Conservation (phyloP, 2,888 invertebrate species). For the Lathronympha strigana region DNA sequence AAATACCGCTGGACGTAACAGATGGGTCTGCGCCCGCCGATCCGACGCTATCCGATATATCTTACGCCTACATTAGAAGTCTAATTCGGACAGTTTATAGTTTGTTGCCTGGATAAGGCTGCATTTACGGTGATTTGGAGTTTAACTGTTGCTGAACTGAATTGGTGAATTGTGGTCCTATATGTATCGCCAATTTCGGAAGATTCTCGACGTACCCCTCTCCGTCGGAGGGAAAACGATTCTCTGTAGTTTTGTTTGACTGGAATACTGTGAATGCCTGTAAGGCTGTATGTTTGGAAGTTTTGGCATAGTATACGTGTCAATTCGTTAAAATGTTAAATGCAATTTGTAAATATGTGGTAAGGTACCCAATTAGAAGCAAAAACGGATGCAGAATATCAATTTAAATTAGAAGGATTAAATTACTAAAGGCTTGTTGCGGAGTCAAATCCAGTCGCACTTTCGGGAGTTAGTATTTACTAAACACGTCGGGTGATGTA, state of each 20-base stretch:
- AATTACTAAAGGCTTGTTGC: conserved; percentile 27
- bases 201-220: no score
- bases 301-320: neutral
- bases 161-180: neutral
- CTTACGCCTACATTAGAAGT: conserved; percentile 39
- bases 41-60: conserved; percentile 36
- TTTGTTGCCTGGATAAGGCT: conserved; percentile 36
- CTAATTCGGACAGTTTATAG: conserved; percentile 40
- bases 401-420: conserved; percentile 9
- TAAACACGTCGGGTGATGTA: conserved; percentile 34
- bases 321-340: neutral
- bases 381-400: neutral
- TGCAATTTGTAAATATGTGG: neutral
- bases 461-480: conserved; percentile 37
- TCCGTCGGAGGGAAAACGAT: no score
- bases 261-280: no score
- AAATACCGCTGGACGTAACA: conserved; percentile 48
- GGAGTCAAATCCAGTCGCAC: conserved; percentile 30
- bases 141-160: conserved; percentile 3
- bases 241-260: no score
- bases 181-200: neutral
- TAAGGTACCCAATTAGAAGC: conserved; percentile 1
- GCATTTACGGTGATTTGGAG: conserved; percentile 23
- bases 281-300: no score
- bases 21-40: conserved; percentile 39